A percentile compares a stretch with the other conserved stretches of the same genome.
These are phyloP conservation scores for Cyclopterus lumpus DNA, from an alignment of 2,797 vertebrate genomes.

Conservation along the genomic window DNA sequence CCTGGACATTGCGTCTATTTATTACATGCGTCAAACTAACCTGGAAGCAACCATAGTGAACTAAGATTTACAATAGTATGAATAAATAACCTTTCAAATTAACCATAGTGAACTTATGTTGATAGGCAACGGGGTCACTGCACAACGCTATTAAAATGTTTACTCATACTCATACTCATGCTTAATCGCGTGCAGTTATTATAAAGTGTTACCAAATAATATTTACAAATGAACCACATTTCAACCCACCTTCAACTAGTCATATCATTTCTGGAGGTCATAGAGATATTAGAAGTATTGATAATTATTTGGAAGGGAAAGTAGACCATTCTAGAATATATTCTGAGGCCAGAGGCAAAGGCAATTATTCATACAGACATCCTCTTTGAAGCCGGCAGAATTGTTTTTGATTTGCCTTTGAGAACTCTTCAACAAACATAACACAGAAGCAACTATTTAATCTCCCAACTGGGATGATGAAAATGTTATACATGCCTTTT, in stretches of 20 bases:
- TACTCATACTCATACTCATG: too few species aligned
- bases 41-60: too few species aligned
- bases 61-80: too few species aligned
- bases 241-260: not conserved
- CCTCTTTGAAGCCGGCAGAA: constrained; percentile 1
- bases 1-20: too few species aligned
- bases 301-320: not conserved
- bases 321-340: not conserved
- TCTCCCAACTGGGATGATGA: not conserved
- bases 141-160: too few species aligned
- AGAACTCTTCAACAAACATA: constrained; percentile 3
- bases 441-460: not conserved
- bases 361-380: constrained; percentile 5
- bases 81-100: too few species aligned
- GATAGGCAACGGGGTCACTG: too few species aligned
- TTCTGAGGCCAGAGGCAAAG: not conserved
- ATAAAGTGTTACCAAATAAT: not conserved
- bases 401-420: constrained; percentile 1
- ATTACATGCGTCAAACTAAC: too few species aligned
- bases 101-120: too few species aligned
- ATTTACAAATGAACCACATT: not conserved
- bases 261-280: not conserved
- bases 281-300: constrained; percentile 2
- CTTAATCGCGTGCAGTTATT: too few species aligned
- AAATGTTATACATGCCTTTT: not conserved